Percentiles rank a stretch among this genome's conserved stretches.
Evolutionary conservation across 2,888 invertebrate genomes (phyloP).

Genomic region (Amphimallon solstitiale): DNA sequence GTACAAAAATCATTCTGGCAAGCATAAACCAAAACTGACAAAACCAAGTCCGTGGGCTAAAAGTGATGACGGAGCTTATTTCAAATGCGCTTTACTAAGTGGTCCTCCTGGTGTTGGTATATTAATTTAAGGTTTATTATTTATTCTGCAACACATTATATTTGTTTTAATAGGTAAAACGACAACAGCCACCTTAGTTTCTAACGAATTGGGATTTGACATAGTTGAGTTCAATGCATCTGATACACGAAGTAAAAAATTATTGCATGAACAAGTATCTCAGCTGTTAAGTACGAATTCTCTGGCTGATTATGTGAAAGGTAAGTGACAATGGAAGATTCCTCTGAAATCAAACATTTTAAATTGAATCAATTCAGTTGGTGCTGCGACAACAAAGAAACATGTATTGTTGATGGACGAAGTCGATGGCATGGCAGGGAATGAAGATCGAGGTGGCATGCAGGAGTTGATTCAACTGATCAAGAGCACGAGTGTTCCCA

Average conservation of each 20-base stretch:
- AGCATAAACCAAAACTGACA: slow-evolving; percentile 60
- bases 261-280: slow-evolving; percentile 85
- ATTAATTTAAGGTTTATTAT: slow-evolving; percentile 43
- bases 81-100: slow-evolving; percentile 91
- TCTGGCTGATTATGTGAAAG: slow-evolving; percentile 75
- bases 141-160: not conserved
- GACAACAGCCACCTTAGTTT: slow-evolving; percentile 88
- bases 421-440: slow-evolving; percentile 99
- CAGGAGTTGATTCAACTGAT: slow-evolving; percentile 94
- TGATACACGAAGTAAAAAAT: slow-evolving; percentile 90
- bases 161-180: slow-evolving; percentile 74
- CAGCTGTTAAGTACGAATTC: slow-evolving; percentile 83
- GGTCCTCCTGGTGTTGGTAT: slow-evolving; percentile 96
- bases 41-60: slow-evolving; percentile 83
- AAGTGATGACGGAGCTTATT: slow-evolving; percentile 86
- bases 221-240: slow-evolving; percentile 97
- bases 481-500: slow-evolving; percentile 85
- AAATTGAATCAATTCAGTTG: slow-evolving; percentile 49
- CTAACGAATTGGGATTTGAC: slow-evolving; percentile 89
- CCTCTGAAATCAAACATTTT: not conserved
- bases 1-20: slow-evolving; percentile 79
- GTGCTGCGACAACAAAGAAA: slow-evolving; percentile 68
- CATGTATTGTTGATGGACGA: slow-evolving; percentile 99
- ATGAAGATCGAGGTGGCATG: slow-evolving; percentile 97
- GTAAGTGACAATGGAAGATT: slow-evolving; percentile 61